A percentile compares a stretch with the other conserved stretches of the same genome.
These are phyloP conservation scores for Ectemnius lituratus DNA, from an alignment of 2,888 invertebrate species.

Conservation along the genomic window DNA sequence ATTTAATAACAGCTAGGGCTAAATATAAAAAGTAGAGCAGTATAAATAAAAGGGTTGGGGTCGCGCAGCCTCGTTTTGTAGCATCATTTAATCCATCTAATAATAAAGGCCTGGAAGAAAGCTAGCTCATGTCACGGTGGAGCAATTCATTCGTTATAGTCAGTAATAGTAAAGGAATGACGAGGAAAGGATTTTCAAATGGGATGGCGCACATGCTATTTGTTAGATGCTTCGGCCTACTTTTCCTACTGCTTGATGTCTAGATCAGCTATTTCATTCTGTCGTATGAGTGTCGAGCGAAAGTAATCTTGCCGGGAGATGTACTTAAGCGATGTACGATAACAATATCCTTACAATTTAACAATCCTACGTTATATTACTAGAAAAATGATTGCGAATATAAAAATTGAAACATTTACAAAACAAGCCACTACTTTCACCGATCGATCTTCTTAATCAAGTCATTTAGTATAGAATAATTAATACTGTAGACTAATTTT, in stretches of 20 bases:
- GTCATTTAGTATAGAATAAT: too few species aligned
- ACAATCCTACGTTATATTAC: too few species aligned
- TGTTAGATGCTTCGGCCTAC: constrained; percentile 33
- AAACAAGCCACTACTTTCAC: too few species aligned
- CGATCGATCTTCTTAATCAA: too few species aligned
- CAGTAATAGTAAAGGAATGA: constrained; percentile 10
- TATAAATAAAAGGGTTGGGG: constrained; percentile 31
- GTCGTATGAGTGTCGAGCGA: constrained; percentile 55
- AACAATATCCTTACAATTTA: background rate
- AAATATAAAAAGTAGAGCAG: constrained; percentile 2
- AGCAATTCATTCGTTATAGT: constrained; percentile 25
- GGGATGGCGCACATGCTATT: constrained; percentile 30
- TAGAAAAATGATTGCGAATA: too few species aligned
- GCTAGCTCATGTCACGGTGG: constrained; percentile 17
- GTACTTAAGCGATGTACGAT: background rate
- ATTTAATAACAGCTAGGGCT: background rate
- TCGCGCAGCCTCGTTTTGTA: constrained; percentile 28
- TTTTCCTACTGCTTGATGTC: constrained; percentile 36
- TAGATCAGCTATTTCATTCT: constrained; percentile 34
- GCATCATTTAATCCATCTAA: background rate
- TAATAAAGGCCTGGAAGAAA: constrained; percentile 1
- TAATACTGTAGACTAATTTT: too few species aligned
- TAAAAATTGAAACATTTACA: too few species aligned
- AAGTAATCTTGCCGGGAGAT: constrained; percentile 36
- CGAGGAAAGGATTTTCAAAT: background rate